Percentiles rank a stretch among this genome's conserved stretches.
phyloP scores from a whole-genome alignment of 2,888 invertebrate genomes.

The Salpingus planirostris region DNA sequence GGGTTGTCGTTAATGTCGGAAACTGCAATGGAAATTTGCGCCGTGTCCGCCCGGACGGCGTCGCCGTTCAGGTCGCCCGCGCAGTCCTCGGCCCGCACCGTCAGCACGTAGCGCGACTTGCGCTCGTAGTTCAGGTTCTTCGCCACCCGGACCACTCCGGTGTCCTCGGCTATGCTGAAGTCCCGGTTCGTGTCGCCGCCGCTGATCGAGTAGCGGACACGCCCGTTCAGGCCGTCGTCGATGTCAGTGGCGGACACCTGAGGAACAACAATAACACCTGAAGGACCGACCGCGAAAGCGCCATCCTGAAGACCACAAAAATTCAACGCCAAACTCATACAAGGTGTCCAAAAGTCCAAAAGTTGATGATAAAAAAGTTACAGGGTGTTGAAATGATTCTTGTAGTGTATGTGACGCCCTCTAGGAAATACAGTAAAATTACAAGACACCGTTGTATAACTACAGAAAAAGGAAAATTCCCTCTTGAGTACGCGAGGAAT shows the following conservation, averaged over 20 bases:
- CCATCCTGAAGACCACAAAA: no score
- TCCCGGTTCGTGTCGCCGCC: slow-evolving; percentile 85
- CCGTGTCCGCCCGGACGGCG: slow-evolving; percentile 60
- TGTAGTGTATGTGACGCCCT: no score
- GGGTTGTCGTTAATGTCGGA: slow-evolving; percentile 91
- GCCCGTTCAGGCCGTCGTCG: slow-evolving; percentile 83
- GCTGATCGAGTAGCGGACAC: slow-evolving; percentile 82
- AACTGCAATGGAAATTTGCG: slow-evolving; percentile 73
- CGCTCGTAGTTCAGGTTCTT: slow-evolving; percentile 92
- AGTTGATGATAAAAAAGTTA: no score
- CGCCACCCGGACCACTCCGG: slow-evolving; percentile 82
- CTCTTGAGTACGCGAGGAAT: no score
- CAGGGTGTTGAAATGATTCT: no score
- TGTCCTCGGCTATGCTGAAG: slow-evolving; percentile 86
- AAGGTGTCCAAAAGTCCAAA: no score
- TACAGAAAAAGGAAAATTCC: no score
- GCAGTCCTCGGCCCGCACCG: slow-evolving; percentile 82
- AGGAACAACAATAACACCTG: slow-evolving; percentile 19
- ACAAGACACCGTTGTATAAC: no score
- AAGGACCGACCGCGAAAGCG: no score
- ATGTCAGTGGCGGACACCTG: slow-evolving; percentile 83
- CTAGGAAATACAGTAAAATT: no score
- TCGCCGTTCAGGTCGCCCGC: slow-evolving; percentile 56
- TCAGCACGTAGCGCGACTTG: slow-evolving; percentile 72
- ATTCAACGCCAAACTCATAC: no score